Evolutionary conservation across 2,888 invertebrate genomes (phyloP).

Genomic region (Nemapogon koenigi): DNA sequence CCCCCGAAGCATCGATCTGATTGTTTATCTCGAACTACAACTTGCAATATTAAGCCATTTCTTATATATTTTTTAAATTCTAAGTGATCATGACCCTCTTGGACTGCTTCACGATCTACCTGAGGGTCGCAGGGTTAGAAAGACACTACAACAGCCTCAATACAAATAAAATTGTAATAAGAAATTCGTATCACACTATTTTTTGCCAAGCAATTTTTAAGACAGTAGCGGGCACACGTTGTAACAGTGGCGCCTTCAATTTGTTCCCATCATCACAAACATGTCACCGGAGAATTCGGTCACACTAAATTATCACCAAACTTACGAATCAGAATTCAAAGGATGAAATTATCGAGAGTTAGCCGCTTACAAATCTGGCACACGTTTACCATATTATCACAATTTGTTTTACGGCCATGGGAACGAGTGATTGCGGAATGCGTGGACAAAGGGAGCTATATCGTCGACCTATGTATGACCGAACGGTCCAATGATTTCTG

Average conservation of each 20-base stretch:
- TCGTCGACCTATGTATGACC: conserved; percentile 25
- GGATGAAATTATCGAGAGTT: conserved; percentile 36
- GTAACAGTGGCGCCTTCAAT: not conserved
- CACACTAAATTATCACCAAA: conserved; percentile 24
- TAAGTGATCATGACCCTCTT: too few species aligned
- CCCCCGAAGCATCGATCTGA: too few species aligned
- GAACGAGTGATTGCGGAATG: conserved; percentile 30
- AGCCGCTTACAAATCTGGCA: conserved; percentile 32
- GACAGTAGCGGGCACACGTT: too few species aligned
- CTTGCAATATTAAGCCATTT: too few species aligned
- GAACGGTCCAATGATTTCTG: conserved; percentile 27
- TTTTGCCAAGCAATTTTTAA: too few species aligned
- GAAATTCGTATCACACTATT: too few species aligned
- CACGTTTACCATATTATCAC: conserved; percentile 38
- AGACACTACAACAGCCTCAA: too few species aligned
- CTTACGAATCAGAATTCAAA: conserved; percentile 35
- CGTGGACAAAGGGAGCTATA: conserved; percentile 20
- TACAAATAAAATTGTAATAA: too few species aligned
- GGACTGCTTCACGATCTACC: too few species aligned
- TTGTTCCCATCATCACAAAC: conserved; percentile 27
- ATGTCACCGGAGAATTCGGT: conserved; percentile 27
- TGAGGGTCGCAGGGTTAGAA: too few species aligned
- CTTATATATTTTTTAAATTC: too few species aligned
- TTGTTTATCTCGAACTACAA: too few species aligned
- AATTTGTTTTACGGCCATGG: conserved; percentile 37